Conservation (phyloP, 2,888 invertebrate genomes). For the Trachelus troglodyta region DNA sequence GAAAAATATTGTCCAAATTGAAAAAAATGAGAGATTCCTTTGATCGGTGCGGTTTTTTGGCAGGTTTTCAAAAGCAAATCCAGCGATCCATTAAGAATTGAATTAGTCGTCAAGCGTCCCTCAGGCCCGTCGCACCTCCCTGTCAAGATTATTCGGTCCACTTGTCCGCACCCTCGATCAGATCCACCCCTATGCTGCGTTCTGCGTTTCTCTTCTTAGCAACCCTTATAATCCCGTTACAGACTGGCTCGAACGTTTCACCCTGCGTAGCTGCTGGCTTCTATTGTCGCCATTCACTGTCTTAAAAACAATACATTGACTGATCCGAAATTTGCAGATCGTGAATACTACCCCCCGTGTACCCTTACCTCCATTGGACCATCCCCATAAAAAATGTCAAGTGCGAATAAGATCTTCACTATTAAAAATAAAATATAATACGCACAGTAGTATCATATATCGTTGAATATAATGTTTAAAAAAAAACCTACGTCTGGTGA, state of each 20-base stretch:
- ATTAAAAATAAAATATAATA: not conserved
- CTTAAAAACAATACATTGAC: constrained; percentile 1
- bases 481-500: too few species aligned
- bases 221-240: constrained; percentile 53
- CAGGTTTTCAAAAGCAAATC: constrained; percentile 2
- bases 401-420: not conserved
- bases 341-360: not conserved
- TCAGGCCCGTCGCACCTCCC: constrained; percentile 33
- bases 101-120: constrained; percentile 24
- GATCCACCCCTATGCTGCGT: constrained; percentile 35
- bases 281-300: not conserved
- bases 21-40: not conserved
- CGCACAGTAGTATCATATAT: too few species aligned
- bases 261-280: constrained; percentile 26
- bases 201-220: constrained; percentile 28
- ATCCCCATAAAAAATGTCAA: not conserved
- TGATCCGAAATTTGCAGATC: not conserved
- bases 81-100: constrained; percentile 29
- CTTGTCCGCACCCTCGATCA: constrained; percentile 50
- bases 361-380: not conserved
- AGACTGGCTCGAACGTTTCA: constrained; percentile 28
- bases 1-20: too few species aligned
- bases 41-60: not conserved
- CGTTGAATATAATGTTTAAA: too few species aligned
- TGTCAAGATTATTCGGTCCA: constrained; percentile 57